Percentiles rank a stretch among this genome's conserved stretches.
Conservation (phyloP, 2,888 invertebrate species). For the Eristalis tenax region DNA sequence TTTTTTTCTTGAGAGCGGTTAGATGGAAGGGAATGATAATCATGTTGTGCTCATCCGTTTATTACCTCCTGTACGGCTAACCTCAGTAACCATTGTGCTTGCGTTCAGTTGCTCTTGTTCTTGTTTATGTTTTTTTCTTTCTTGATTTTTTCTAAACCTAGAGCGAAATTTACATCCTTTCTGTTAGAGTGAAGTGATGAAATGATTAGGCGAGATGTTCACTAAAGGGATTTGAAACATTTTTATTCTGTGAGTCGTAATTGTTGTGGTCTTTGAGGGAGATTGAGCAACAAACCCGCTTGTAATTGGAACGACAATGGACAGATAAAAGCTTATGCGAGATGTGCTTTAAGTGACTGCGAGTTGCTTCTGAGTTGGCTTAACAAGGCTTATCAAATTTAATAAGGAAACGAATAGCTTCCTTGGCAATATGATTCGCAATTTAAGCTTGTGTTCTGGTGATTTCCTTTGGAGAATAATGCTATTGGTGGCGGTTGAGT, state of each 20-base stretch:
- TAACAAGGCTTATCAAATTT: too few species aligned
- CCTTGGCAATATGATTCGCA: too few species aligned
- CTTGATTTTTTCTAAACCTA: background rate
- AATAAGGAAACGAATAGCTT: too few species aligned
- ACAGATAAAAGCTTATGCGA: background rate
- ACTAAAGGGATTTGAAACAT: background rate
- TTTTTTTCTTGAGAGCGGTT: background rate
- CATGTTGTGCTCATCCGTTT: constrained; percentile 19
- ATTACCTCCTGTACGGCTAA: constrained; percentile 12
- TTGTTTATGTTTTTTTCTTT: background rate
- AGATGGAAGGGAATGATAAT: constrained; percentile 12
- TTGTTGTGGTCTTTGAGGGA: background rate
- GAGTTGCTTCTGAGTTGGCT: too few species aligned
- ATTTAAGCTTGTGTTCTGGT: too few species aligned
- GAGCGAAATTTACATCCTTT: constrained; percentile 6
- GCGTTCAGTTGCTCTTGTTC: background rate
- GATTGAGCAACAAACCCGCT: background rate
- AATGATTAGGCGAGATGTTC: background rate
- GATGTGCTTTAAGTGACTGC: background rate
- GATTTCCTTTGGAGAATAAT: too few species aligned
- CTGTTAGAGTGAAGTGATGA: background rate
- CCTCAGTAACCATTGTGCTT: constrained; percentile 5
- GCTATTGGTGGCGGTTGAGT: too few species aligned
- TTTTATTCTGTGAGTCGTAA: background rate
- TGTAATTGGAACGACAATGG: background rate